Base-by-base conservation (phyloP, 2,888 invertebrate species). In the Linnaemya vulpina region DNA sequence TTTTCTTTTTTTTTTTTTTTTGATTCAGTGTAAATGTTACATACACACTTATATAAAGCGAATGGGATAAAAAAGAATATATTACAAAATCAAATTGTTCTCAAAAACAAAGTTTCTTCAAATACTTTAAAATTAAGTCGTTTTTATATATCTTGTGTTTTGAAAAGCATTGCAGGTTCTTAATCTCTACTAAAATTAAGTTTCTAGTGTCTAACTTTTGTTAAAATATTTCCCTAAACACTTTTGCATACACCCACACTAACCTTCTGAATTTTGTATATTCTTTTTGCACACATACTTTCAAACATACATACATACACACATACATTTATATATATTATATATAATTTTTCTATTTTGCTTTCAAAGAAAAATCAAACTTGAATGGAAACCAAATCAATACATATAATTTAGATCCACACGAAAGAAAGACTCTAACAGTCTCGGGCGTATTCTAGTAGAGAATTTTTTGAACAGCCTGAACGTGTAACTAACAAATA, bases 361-460 rank as follows among this genome's bases (percentile, higher is more conserved):
- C 53, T 67, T 67, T 43, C 22, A 55, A 49, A 58, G 22, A 74
- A 55, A 65, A 51, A 84, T 46, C 74, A 68, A 76, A 80, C 71
- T 46, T 94, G 94, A 95, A 94, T 95, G 95, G 95, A 96, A 96
- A 96, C 96, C 96, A 96, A 96, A 96, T 95, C 95, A 95, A 95
- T 88, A 85, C 60, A 82, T 82, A 76, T 85, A 79, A 58, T 53
- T 68, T 38, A 74, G 68, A 25, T 30, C 20, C 22, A 30, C 20
- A 63, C 53, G 46, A 78, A 67, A 49, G 20, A 76, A 82, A 82
- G 70, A 71, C 82, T 76, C 30, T 20, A 13, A 82, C 76, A 55
- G 82, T 76, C 81, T 20, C 67, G 35, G 67, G 67, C 43, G n/a
- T 25, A 51, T 75, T 81, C 68, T 68, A 55, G 1, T 38, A 76